These are phyloP conservation scores for Cyrtodaria siliqua DNA, from an alignment of 2,888 invertebrate genomes.

Conservation along the genomic window DNA sequence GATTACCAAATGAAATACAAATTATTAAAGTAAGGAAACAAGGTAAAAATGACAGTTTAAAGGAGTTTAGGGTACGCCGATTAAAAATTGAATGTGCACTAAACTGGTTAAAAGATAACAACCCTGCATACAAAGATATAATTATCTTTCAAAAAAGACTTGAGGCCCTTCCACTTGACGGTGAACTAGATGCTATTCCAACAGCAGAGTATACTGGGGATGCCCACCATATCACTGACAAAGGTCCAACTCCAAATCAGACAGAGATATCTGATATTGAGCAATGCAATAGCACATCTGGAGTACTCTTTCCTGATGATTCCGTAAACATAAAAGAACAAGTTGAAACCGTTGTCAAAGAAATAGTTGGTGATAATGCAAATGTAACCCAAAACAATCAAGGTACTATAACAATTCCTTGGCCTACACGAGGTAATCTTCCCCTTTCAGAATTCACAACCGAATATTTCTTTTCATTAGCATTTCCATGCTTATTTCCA, in stretches of 20 bases:
- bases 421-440: conserved; percentile 46
- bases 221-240: conserved; percentile 16
- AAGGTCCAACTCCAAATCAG: conserved; percentile 47
- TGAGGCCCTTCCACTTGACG: conserved; percentile 29
- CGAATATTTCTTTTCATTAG: conserved; percentile 58
- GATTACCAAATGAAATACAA: too few relatives aligned
- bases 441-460: conserved; percentile 43
- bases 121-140: conserved; percentile 52
- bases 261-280: neutral
- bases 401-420: conserved; percentile 40
- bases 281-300: conserved; percentile 38
- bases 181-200: conserved; percentile 24
- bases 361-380: conserved; percentile 14
- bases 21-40: too few relatives aligned
- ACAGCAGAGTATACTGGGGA: conserved; percentile 1
- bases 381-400: conserved; percentile 11
- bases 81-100: too few relatives aligned
- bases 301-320: conserved; percentile 31
- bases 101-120: too few relatives aligned
- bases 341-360: conserved; percentile 24
- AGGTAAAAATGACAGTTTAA: too few relatives aligned
- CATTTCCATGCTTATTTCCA: conserved; percentile 64
- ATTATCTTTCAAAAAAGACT: conserved; percentile 31
- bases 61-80: too few relatives aligned
- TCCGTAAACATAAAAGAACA: conserved; percentile 19